Evolutionary conservation across 2,797 vertebrate species (phyloP).

Genomic region (Labeo calbasu): DNA sequence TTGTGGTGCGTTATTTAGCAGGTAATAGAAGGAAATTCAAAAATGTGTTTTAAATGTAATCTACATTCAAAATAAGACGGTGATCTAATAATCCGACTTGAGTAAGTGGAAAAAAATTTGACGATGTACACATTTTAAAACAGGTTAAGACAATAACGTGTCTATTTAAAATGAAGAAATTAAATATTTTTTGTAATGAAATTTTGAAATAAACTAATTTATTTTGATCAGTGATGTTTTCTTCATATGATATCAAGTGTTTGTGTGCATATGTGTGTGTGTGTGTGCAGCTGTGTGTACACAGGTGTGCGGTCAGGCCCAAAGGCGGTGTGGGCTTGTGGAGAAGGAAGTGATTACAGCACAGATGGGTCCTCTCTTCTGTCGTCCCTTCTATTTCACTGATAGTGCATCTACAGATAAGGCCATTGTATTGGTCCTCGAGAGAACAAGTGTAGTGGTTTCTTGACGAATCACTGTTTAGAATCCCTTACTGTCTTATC

Average conservation of each 20-base stretch:
- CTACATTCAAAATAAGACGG: neutral
- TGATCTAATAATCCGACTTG: neutral
- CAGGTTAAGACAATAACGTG: neutral
- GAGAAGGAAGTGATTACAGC: slow-evolving; percentile 25
- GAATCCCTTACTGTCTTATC: neutral
- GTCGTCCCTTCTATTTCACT: neutral
- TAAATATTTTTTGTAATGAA: neutral
- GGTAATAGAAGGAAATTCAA: neutral
- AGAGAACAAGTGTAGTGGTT: slow-evolving; percentile 24
- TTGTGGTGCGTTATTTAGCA: neutral
- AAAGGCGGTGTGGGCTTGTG: slow-evolving; percentile 54
- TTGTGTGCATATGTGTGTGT: neutral
- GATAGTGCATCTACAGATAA: slow-evolving; percentile 23
- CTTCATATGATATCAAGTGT: neutral
- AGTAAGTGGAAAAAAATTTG: neutral
- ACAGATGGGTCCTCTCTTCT: slow-evolving; percentile 49
- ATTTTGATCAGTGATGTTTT: slow-evolving; percentile 7
- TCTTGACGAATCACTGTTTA: neutral
- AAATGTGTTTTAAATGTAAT: neutral
- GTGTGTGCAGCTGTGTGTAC: slow-evolving; percentile 66
- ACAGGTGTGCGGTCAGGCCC: slow-evolving; percentile 71
- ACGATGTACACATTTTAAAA: neutral
- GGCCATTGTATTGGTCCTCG: neutral
- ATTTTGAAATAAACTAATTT: slow-evolving; percentile 24
- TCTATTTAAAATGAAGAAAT: neutral